Base-by-base conservation (phyloP, 2,797 vertebrate genomes). In the Oreochromis mossambicus region DNA sequence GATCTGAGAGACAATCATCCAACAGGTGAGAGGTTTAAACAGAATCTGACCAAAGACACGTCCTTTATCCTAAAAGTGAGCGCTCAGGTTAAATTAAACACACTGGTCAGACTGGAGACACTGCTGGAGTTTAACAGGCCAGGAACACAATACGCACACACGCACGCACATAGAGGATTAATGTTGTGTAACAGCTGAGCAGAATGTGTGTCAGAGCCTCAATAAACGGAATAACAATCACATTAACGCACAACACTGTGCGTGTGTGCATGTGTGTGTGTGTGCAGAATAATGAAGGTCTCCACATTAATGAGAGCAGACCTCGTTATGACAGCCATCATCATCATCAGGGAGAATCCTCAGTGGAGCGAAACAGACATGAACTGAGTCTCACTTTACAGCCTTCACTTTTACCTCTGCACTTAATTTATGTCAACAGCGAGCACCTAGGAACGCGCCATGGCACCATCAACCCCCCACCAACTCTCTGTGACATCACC, bases 1-100 rank as follows among this genome's bases (percentile, higher is more conserved):
- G 41, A 98, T 98, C 97, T 98, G 92, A 79, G 6, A 29, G 10
- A 56, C 2, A 95, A 96, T 86, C 94, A 79, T 32, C 70, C 70
- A 75, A 29, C 70, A 50, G 26, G 70, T 32, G 43, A 75, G 10
- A 75, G 7, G 43, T 75, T 48, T 75, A n/a, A 75, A 48, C 46
- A 32, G 43, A 75, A 75, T 12, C 70, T 32, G 43, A 1, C 19
- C 70, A 75, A 50, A 29, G 70, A 32, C 10, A 2, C 6, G 3
- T 32, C 17, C 17, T 50, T 32, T 17, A n/a, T 21, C 10, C 58
- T 76, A 51, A 43, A 46, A 41, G 10, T 32, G 56, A 0, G 11
- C 14, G 15, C 36, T 19, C 12, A 81, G 41, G 50, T 5, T 7
- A 52, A 24, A 26, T 8, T 13, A 79, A 46, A 73, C 82, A 73